These are phyloP conservation scores for Tyrophagus putrescentiae DNA, from an alignment of 1,140 invertebrate genomes.

Conservation along the genomic window DNA sequence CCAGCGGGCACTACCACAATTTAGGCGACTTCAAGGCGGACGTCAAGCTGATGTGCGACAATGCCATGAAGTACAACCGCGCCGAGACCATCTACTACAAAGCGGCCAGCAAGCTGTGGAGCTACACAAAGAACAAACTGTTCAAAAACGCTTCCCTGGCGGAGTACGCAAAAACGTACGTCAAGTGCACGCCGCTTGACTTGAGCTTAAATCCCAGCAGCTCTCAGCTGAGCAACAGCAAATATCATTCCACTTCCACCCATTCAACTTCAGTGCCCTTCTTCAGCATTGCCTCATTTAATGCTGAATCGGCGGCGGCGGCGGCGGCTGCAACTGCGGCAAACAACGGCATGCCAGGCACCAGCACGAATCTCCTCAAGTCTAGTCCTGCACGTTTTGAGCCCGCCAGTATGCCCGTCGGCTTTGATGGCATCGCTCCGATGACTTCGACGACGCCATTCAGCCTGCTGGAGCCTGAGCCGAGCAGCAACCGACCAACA, in stretches of 20 bases:
- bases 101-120: constrained; percentile 71
- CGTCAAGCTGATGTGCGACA: constrained; percentile 83
- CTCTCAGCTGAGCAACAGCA: background rate
- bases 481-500: no score
- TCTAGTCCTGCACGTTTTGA: no score
- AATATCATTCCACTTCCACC: background rate
- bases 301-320: no score
- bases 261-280: no score
- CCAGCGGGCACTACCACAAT: constrained; percentile 52
- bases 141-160: constrained; percentile 5
- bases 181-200: constrained; percentile 2
- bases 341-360: no score
- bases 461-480: background rate
- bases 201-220: background rate
- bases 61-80: constrained; percentile 93
- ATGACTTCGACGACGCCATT: background rate
- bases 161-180: background rate
- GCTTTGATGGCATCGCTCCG: no score
- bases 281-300: no score
- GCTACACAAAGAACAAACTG: constrained; percentile 51
- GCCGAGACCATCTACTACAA: constrained; percentile 92
- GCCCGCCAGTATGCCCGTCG: no score
- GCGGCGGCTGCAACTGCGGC: no score
- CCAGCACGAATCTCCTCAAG: no score
- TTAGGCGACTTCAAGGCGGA: constrained; percentile 35